Conservation (phyloP, 2,888 invertebrate species). For the Polylopha cassiicola region DNA sequence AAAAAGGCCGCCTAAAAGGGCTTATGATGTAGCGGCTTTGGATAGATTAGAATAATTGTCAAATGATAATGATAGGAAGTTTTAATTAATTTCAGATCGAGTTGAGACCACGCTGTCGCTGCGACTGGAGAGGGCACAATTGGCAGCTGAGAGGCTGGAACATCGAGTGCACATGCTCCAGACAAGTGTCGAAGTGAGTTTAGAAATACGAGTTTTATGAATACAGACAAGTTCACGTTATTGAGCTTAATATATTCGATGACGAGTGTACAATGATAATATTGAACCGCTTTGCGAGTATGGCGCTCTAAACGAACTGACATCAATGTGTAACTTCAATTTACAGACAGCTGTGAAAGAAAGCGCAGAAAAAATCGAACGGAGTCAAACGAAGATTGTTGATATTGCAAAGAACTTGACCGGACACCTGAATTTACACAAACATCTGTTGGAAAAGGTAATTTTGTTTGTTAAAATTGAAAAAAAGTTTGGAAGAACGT, state of each 20-base stretch:
- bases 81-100: constrained; percentile 54
- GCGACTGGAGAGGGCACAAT: constrained; percentile 66
- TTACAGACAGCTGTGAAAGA: constrained; percentile 68
- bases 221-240: no score
- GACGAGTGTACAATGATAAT: no score
- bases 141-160: constrained; percentile 69
- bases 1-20: constrained; percentile 24
- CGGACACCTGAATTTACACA: constrained; percentile 54
- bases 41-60: constrained; percentile 41
- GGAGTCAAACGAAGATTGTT: constrained; percentile 55
- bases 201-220: no score
- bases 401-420: constrained; percentile 62
- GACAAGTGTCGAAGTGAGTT: constrained; percentile 60
- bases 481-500: no score
- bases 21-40: constrained; percentile 28
- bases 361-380: constrained; percentile 58
- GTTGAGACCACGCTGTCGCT: constrained; percentile 65
- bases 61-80: constrained; percentile 39
- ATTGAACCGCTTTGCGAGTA: no score
- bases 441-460: constrained; percentile 66
- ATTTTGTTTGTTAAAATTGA: no score
- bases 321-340: no score
- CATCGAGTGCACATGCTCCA: constrained; percentile 69
- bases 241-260: no score
- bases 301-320: no score